Conservation (phyloP, 2,113 vertebrate species). For the Pleuronectes platessa region DNA sequence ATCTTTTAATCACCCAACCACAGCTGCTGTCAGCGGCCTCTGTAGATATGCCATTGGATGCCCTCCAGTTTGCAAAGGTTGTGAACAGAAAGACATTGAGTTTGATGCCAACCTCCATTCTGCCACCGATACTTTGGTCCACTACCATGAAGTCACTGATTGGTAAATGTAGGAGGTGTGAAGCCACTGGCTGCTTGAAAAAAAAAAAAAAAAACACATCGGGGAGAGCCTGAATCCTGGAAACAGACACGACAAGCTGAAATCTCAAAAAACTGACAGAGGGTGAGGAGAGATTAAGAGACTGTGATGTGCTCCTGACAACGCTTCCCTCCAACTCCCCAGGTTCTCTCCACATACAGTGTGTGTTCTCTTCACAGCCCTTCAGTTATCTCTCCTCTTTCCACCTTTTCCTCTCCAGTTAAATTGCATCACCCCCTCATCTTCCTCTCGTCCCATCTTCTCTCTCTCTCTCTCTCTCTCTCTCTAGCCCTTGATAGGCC, state of each 20-base stretch:
- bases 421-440: constrained; percentile 4
- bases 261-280: constrained; percentile 17
- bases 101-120: constrained; percentile 9
- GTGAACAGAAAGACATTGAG: neutral
- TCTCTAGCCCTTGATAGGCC: constrained; percentile 88
- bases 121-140: constrained; percentile 35
- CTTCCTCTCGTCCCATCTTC: neutral
- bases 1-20: constrained; percentile 1
- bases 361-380: constrained; percentile 1
- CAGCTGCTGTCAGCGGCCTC: constrained; percentile 1
- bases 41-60: constrained; percentile 13
- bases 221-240: constrained; percentile 44
- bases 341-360: constrained; percentile 1
- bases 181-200: constrained; percentile 45
- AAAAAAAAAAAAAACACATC: constrained; percentile 14
- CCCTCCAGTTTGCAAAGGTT: constrained; percentile 17
- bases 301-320: constrained; percentile 47
- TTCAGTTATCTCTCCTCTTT: constrained; percentile 11
- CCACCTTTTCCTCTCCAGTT: neutral
- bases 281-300: constrained; percentile 34
- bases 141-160: constrained; percentile 31
- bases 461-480: neutral
- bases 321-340: constrained; percentile 2
- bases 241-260: constrained; percentile 45
- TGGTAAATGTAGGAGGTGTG: constrained; percentile 32